phyloP scores from a whole-genome alignment of 2,113 vertebrate species.

The Bufo gargarizans region DNA sequence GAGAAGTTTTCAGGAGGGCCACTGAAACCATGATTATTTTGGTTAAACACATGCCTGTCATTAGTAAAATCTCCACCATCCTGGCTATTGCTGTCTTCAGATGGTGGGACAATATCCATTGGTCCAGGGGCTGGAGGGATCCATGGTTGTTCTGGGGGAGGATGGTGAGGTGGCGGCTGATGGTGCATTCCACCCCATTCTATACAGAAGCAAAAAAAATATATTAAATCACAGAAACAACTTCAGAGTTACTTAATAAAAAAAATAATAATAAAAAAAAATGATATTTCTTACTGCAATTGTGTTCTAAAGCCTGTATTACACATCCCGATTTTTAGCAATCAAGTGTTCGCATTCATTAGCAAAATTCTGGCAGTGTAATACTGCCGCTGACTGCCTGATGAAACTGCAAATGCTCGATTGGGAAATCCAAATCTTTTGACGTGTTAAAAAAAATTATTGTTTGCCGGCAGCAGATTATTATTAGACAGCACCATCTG shows the following conservation, averaged over 20 bases:
- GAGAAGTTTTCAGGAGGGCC: slow-evolving; percentile 93
- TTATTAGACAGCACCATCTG: no score
- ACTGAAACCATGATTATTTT: slow-evolving; percentile 98
- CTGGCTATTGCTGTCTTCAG: slow-evolving; percentile 98
- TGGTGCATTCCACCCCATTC: slow-evolving; percentile 96
- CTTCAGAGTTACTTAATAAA: not conserved
- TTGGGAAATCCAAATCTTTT: no score
- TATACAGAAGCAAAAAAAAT: slow-evolving; percentile 57
- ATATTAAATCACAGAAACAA: not conserved
- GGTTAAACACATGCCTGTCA: slow-evolving; percentile 94
- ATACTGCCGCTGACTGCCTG: no score
- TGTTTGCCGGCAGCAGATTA: no score
- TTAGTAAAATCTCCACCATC: slow-evolving; percentile 94
- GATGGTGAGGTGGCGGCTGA: slow-evolving; percentile 88
- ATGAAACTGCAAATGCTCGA: no score
- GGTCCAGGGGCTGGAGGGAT: slow-evolving; percentile 89
- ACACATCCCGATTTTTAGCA: no score
- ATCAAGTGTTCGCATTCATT: no score
- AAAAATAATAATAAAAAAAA: no score
- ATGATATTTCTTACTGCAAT: no score
- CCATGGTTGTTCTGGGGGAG: slow-evolving; percentile 92
- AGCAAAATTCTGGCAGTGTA: no score
- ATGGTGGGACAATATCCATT: slow-evolving; percentile 95
- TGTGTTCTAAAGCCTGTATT: no score
- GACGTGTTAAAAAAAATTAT: no score